Conservation (phyloP, 2,888 invertebrate species). For the Alcis repandata region DNA sequence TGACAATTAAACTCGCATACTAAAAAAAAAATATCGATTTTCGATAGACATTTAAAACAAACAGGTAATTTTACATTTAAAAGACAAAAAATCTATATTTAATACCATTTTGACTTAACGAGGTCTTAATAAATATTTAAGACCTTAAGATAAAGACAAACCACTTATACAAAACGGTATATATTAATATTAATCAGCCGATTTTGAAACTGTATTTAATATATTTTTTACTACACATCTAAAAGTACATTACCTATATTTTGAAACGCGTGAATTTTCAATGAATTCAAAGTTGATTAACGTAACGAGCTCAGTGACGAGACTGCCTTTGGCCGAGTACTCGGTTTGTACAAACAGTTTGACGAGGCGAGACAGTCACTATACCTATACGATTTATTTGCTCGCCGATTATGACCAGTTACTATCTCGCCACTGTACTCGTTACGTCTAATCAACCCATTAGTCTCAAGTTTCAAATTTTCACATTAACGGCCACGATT, state of each 20-base stretch:
- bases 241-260: neutral
- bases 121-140: conserved; percentile 19
- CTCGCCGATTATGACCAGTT: too few relatives aligned
- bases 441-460: too few relatives aligned
- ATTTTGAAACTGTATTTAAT: conserved; percentile 1
- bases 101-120: conserved; percentile 12
- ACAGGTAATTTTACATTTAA: conserved; percentile 23
- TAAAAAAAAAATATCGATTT: neutral
- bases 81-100: conserved; percentile 9
- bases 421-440: too few relatives aligned
- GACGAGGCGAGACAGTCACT: too few relatives aligned
- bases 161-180: conserved; percentile 14
- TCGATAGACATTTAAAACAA: conserved; percentile 5
- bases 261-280: neutral
- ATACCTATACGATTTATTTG: too few relatives aligned
- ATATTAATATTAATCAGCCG: conserved; percentile 5
- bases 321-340: too few relatives aligned
- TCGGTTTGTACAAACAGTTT: too few relatives aligned
- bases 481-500: too few relatives aligned
- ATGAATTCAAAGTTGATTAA: too few relatives aligned
- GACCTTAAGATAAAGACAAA: conserved; percentile 2
- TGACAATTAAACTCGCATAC: neutral
- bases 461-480: too few relatives aligned
- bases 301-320: too few relatives aligned
- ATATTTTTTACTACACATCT: neutral